phyloP scores from a whole-genome alignment of 2,113 vertebrate species.

The Mustelus asterias region DNA sequence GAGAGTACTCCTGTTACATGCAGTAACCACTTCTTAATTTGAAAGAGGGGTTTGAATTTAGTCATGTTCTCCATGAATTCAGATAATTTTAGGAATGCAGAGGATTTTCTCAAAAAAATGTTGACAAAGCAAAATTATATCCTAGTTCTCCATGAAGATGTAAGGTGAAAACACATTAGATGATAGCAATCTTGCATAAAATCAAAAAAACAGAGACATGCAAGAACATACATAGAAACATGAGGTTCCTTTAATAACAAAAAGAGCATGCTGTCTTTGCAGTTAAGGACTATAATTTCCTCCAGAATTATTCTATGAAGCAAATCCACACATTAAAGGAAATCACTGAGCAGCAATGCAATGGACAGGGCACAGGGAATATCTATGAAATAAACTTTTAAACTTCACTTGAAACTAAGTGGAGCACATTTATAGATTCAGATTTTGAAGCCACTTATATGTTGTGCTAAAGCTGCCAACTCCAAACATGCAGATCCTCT shows the following conservation, averaged over 20 bases:
- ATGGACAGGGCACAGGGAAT: not conserved
- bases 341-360: not conserved
- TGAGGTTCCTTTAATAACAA: not conserved
- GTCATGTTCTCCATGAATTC: not conserved
- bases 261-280: not conserved
- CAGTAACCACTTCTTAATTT: not conserved
- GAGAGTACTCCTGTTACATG: not conserved
- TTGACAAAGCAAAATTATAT: not conserved
- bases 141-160: not conserved
- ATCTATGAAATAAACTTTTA: not conserved
- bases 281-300: not conserved
- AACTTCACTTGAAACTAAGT: not conserved
- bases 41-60: not conserved
- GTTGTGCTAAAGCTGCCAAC: not conserved
- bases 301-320: not conserved
- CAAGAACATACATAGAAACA: not conserved
- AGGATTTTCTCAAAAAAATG: not conserved
- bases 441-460: not conserved
- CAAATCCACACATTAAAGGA: not conserved
- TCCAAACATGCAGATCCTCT: not conserved
- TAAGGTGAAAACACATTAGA: not conserved
- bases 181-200: not conserved
- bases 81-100: constrained; percentile 18
- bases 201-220: not conserved
- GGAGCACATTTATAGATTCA: not conserved